These are phyloP conservation scores for Dreissena rostriformis DNA, from an alignment of 1,140 invertebrate species.

Conservation along the genomic window DNA sequence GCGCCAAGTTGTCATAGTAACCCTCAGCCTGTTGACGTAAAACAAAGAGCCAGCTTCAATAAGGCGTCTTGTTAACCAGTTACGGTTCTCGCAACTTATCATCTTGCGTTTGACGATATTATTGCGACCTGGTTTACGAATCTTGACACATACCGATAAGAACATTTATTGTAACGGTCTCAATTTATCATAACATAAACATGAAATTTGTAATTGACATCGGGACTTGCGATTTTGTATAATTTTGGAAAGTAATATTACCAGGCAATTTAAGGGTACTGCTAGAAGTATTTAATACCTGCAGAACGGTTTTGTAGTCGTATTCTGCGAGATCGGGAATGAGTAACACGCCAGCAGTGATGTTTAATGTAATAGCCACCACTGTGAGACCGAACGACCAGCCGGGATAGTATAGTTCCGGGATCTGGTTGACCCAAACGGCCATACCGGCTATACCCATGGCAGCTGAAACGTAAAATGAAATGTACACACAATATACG, in stretches of 20 bases:
- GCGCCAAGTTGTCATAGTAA: slow-evolving; percentile 17
- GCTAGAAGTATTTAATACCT: not conserved
- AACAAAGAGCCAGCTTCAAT: no score
- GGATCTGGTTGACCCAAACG: slow-evolving; percentile 12
- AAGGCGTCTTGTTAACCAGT: no score
- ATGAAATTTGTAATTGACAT: no score
- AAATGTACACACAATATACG: not conserved
- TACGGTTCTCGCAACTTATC: no score
- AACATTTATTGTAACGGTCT: no score
- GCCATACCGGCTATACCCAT: slow-evolving; percentile 21
- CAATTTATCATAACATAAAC: no score
- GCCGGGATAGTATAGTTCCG: slow-evolving; percentile 13
- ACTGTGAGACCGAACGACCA: slow-evolving; percentile 51
- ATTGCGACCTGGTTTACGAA: no score
- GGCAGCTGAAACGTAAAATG: slow-evolving; percentile 5
- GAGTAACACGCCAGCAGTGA: slow-evolving; percentile 23
- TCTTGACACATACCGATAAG: no score
- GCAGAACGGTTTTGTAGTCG: slow-evolving; percentile 41
- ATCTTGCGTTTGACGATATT: no score
- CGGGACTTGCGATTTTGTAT: no score
- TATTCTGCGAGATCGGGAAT: slow-evolving; percentile 44
- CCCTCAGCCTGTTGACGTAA: slow-evolving; percentile 18
- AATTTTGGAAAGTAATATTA: not conserved
- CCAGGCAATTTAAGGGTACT: not conserved
- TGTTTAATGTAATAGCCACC: slow-evolving; percentile 10